These are phyloP conservation scores for Agrochola lota DNA, from an alignment of 2,888 invertebrate genomes.

Conservation along the genomic window DNA sequence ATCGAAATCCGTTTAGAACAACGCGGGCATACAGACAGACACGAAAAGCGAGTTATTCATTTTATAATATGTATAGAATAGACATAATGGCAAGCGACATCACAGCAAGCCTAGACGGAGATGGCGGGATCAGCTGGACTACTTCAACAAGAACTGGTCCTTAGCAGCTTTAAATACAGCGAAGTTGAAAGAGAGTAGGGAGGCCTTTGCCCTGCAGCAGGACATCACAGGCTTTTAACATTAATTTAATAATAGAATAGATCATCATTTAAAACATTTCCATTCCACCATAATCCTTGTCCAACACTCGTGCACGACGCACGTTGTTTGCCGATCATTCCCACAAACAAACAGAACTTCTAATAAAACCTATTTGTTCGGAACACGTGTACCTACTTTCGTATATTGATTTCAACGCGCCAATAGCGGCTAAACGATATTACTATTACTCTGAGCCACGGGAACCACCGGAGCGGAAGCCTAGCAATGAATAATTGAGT, in stretches of 20 bases:
- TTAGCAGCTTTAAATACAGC: too few relatives aligned
- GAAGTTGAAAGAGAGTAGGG: too few relatives aligned
- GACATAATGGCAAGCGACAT: too few relatives aligned
- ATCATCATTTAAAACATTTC: neutral
- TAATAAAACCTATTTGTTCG: constrained; percentile 35
- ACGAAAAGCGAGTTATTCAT: too few relatives aligned
- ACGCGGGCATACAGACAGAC: too few relatives aligned
- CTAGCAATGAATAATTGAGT: constrained; percentile 64
- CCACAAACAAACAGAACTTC: constrained; percentile 29
- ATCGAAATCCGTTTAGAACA: too few relatives aligned
- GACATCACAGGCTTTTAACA: too few relatives aligned
- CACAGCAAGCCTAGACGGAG: too few relatives aligned
- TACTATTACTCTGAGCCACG: constrained; percentile 33
- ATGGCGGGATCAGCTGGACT: too few relatives aligned
- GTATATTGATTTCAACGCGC: constrained; percentile 59
- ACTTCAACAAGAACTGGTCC: too few relatives aligned
- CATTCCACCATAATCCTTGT: neutral
- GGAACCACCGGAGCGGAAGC: constrained; percentile 45
- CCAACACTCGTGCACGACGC: neutral
- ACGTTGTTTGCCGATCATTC: constrained; percentile 8
- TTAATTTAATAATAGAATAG: neutral
- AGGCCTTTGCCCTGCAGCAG: too few relatives aligned
- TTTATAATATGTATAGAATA: too few relatives aligned
- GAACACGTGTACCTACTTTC: constrained; percentile 38
- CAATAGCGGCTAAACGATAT: constrained; percentile 39